Evolutionary conservation across 2,113 vertebrate genomes (phyloP), one percentile per base, ranked within the genome.

Genomic region (Anolis sagrei): DNA sequence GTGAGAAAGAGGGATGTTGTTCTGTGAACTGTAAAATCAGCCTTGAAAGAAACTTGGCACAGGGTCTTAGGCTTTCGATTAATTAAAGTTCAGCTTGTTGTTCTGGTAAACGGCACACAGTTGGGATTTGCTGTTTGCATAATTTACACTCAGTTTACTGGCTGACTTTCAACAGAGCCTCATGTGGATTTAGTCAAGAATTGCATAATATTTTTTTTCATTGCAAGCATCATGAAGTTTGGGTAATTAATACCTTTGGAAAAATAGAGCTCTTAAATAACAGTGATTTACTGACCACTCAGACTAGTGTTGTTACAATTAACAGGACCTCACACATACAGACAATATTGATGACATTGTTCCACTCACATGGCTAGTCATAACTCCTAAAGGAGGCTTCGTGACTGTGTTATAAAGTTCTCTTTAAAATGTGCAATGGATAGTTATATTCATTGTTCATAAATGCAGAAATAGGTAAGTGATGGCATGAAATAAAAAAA

Each of bases 1-100:
- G 91, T 93, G 75, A 94, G 82, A 48, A 72, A 84, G 61, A 80
- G 62, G 84, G 86, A 87, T 86, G 77, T 90, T 95, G 89, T 72
- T 93, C 85, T 88, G 39, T 86, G 92, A 93, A 93, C 91, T 91
- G 94, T 91, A 91, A 94, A 95, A 94, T 92, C 89, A 81, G 72
- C 81, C 89, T 34, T 92, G 93, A 95, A 93, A 92, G 76, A 83
- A 91, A 89, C 87, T 90, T 95, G 94, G 94, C 93, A 92, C 85
- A 90, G 70, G 81, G 89, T 94, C 93, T 90, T 92, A 91, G 89
- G 86, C 88, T 25, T 48, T 82, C 48, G 87, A 75, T 94, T 94
- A 95, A 94, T 95, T 94, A 94, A 94, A 93, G 92, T 89, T 92
- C 91, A 92, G 91, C 89, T 93, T 94, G 93, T 94, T 93, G 93